These are phyloP conservation scores for Periophthalmus magnuspinnatus DNA, from an alignment of 2,797 vertebrate genomes.

Conservation along the genomic window DNA sequence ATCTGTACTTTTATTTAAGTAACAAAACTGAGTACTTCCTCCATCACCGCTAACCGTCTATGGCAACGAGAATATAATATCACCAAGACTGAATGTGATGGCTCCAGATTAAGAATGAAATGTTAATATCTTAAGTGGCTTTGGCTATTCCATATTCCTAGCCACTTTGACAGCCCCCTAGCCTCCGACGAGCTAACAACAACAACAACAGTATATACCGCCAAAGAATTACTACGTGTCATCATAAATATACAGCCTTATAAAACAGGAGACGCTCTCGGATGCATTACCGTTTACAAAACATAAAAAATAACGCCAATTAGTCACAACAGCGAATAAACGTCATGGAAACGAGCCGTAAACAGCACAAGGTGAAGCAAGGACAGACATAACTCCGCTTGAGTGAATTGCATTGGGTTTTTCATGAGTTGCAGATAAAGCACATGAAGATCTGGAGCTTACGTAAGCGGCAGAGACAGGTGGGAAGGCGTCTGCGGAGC, in stretches of 20 bases:
- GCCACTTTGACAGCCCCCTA: background rate
- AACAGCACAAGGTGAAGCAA: slow-evolving; percentile 58
- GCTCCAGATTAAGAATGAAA: slow-evolving; percentile 70
- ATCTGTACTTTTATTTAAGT: no score
- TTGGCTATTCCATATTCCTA: slow-evolving; percentile 59
- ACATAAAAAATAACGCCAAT: slow-evolving; percentile 14
- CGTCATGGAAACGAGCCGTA: slow-evolving; percentile 13
- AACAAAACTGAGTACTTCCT: no score
- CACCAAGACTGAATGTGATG: slow-evolving; percentile 58
- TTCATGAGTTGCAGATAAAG: slow-evolving; percentile 52
- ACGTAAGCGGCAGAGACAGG: slow-evolving; percentile 56
- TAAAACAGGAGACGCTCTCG: background rate
- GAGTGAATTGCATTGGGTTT: slow-evolving; percentile 42
- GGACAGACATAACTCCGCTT: slow-evolving; percentile 37
- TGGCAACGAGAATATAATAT: slow-evolving; percentile 37
- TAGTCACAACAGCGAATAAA: slow-evolving; percentile 1
- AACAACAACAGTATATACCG: slow-evolving; percentile 18
- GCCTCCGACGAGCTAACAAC: slow-evolving; percentile 25
- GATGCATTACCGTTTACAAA: background rate
- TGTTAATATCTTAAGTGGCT: slow-evolving; percentile 74
- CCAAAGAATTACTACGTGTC: background rate
- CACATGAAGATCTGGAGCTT: slow-evolving; percentile 56
- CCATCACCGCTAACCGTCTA: background rate
- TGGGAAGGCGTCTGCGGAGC: slow-evolving; percentile 51
- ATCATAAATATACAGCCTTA: background rate